A percentile compares a stretch with the other conserved stretches of the same genome.
phyloP scores from a whole-genome alignment of 2,797 vertebrate species.

The Phalanger gymnotis region DNA sequence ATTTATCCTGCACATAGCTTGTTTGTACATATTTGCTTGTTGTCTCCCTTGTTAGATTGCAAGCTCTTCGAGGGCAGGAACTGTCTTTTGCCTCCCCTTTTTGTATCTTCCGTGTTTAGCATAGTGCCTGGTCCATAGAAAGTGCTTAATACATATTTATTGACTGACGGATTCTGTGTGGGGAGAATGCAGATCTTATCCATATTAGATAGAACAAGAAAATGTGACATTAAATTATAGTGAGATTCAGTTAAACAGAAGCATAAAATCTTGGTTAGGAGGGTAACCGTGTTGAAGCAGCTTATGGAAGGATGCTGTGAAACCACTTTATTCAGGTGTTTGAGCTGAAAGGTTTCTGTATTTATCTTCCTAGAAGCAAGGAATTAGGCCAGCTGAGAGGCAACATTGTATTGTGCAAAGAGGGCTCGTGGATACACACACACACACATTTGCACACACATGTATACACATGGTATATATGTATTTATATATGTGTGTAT shows the following conservation, averaged over 20 bases:
- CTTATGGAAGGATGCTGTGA: not conserved
- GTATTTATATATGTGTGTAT: not conserved
- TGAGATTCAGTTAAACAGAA: not conserved
- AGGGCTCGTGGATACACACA: not conserved
- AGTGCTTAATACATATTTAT: not conserved
- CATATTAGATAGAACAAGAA: not conserved
- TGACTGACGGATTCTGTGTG: not conserved
- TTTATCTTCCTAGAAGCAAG: not conserved
- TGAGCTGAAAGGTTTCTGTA: not conserved
- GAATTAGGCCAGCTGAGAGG: not conserved
- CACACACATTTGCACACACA: not conserved
- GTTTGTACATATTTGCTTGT: not conserved
- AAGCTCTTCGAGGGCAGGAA: not conserved
- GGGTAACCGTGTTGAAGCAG: not conserved
- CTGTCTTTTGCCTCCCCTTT: not conserved
- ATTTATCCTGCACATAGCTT: not conserved
- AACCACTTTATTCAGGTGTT: conserved; percentile 4
- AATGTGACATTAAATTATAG: not conserved
- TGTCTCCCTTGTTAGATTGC: not conserved
- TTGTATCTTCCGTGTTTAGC: not conserved
- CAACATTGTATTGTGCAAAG: not conserved
- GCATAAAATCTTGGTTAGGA: not conserved
- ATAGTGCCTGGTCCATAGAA: not conserved
- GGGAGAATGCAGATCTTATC: not conserved
- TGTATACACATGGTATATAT: not conserved